A percentile compares a stretch with the other conserved stretches of the same genome.
phyloP scores from a whole-genome alignment of 1,140 invertebrate genomes.

The Eubasilissa regina region DNA sequence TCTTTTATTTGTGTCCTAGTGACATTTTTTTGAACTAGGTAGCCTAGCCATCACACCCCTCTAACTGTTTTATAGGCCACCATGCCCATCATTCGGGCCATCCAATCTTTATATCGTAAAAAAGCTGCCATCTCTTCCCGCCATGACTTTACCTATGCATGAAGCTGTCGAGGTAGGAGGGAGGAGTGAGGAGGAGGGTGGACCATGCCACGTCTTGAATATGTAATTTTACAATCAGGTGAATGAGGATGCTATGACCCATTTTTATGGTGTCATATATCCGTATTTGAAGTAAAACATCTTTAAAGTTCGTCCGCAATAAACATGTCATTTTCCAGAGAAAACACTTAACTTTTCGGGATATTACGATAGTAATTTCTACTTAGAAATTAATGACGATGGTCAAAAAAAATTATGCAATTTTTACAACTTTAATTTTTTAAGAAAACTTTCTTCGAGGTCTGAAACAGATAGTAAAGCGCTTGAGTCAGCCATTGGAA shows the following conservation, averaged over 20 bases:
- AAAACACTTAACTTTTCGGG: neutral
- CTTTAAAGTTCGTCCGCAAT: constrained; percentile 19
- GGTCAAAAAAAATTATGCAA: too few relatives aligned
- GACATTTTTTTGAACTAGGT: neutral
- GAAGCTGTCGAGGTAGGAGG: constrained; percentile 9
- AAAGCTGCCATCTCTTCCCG: constrained; percentile 23
- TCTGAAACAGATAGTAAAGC: neutral
- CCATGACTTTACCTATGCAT: constrained; percentile 54
- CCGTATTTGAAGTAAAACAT: constrained; percentile 35
- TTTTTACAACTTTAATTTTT: neutral
- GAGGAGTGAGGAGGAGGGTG: neutral
- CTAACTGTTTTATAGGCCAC: constrained; percentile 43
- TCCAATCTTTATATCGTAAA: constrained; percentile 58
- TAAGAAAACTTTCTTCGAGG: neutral
- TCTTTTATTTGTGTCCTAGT: neutral
- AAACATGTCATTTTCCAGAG: neutral
- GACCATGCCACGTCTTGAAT: constrained; percentile 53
- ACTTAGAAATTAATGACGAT: too few relatives aligned
- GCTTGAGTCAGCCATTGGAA: too few relatives aligned
- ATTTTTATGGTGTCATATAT: constrained; percentile 52
- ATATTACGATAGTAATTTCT: too few relatives aligned
- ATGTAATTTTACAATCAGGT: constrained; percentile 61
- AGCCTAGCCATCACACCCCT: constrained; percentile 40
- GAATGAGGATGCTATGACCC: constrained; percentile 60
- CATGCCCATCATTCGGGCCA: constrained; percentile 44